These are phyloP conservation scores for Amphipoea lucens DNA, from an alignment of 2,888 invertebrate species.

Conservation along the genomic window DNA sequence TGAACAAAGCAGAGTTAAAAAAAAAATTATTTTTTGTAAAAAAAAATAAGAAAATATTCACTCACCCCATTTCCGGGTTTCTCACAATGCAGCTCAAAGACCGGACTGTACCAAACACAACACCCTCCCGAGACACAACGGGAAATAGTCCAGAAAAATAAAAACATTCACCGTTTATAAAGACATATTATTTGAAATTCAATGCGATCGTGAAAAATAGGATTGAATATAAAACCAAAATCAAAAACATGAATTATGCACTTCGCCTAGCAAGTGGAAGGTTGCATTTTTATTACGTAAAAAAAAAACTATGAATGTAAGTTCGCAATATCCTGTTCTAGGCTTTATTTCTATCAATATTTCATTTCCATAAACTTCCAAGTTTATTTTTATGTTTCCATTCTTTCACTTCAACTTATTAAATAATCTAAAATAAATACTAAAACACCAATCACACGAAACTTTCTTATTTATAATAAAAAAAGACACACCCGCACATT, in stretches of 20 bases:
- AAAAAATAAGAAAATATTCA: slow-evolving; percentile 11
- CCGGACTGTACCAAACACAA: slow-evolving; percentile 70
- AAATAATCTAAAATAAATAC: slow-evolving; percentile 5
- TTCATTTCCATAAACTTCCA: background rate
- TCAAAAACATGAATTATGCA: slow-evolving; percentile 81
- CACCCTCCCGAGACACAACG: slow-evolving; percentile 78
- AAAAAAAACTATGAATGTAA: slow-evolving; percentile 49
- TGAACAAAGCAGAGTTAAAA: background rate
- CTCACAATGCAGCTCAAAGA: slow-evolving; percentile 54
- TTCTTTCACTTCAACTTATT: background rate
- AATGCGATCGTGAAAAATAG: slow-evolving; percentile 88
- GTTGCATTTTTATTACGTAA: slow-evolving; percentile 74
- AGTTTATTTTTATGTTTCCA: background rate
- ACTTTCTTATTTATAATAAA: background rate
- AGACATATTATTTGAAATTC: slow-evolving; percentile 88
- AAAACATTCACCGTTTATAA: slow-evolving; percentile 85
- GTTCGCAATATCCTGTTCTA: slow-evolving; percentile 43
- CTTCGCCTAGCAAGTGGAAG: slow-evolving; percentile 81
- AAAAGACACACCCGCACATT: slow-evolving; percentile 46
- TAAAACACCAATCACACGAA: slow-evolving; percentile 5
- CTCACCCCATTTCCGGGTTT: slow-evolving; percentile 81
- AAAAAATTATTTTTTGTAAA: background rate
- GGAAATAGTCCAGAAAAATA: slow-evolving; percentile 83
- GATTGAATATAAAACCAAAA: slow-evolving; percentile 80
- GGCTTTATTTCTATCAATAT: slow-evolving; percentile 38